phyloP scores from a whole-genome alignment of 1,140 invertebrate species.

The Hestina assimilis region DNA sequence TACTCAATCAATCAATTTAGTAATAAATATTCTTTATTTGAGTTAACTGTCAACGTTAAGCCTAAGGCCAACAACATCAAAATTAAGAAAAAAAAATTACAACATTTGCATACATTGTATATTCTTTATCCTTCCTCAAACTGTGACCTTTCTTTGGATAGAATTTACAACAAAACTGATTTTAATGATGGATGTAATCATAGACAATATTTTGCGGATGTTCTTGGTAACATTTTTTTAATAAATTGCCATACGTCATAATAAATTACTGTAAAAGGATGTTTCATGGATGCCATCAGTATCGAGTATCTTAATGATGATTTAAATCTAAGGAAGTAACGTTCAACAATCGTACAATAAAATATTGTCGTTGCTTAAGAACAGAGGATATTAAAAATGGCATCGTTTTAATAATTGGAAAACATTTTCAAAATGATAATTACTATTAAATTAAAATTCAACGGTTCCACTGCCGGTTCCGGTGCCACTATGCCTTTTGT shows the following conservation, averaged over 20 bases:
- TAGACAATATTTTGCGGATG: not conserved
- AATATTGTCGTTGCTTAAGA: not conserved
- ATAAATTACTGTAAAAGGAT: constrained; percentile 3
- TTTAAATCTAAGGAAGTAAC: constrained; percentile 9
- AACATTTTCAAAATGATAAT: not conserved
- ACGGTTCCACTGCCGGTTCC: too few species aligned
- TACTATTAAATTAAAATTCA: not conserved
- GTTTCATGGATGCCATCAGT: not conserved
- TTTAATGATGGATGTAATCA: too few species aligned
- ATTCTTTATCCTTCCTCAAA: too few species aligned
- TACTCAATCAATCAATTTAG: too few species aligned
- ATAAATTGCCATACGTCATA: not conserved
- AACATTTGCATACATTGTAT: too few species aligned
- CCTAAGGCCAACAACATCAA: too few species aligned
- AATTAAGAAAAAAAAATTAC: too few species aligned
- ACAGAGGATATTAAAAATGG: not conserved
- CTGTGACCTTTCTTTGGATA: too few species aligned
- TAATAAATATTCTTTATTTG: too few species aligned
- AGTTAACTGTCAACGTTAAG: too few species aligned
- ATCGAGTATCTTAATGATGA: constrained; percentile 5
- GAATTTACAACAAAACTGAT: too few species aligned
- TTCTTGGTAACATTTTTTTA: not conserved
- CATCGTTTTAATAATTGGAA: not conserved
- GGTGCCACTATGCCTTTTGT: too few species aligned
- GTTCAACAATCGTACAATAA: constrained; percentile 5